A percentile compares a stretch with the other conserved stretches of the same genome.
phyloP scores from a whole-genome alignment of 2,113 vertebrate genomes.

The Puffinus mauretanicus region DNA sequence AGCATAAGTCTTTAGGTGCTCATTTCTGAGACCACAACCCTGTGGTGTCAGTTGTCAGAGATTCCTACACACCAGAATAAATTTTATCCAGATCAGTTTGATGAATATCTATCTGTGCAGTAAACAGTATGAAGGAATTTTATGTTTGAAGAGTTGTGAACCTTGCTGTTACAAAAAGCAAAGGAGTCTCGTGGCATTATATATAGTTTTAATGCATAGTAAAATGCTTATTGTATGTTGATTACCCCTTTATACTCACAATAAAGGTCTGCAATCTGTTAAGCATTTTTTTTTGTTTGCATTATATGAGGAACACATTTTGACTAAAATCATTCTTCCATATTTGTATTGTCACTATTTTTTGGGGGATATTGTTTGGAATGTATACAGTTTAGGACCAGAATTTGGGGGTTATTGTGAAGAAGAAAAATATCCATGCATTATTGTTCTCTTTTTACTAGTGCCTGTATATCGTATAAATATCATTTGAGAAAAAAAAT shows the following conservation, averaged over 20 bases:
- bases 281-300: conserved; percentile 40
- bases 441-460: neutral
- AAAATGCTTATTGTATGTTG: conserved; percentile 67
- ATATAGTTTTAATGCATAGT: conserved; percentile 65
- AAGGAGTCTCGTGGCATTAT: conserved; percentile 56
- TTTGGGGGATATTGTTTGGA: neutral
- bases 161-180: conserved; percentile 55
- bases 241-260: conserved; percentile 65
- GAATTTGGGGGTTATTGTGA: neutral
- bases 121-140: conserved; percentile 33
- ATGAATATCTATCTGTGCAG: neutral
- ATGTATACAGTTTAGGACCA: neutral
- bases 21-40: conserved; percentile 11
- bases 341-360: conserved; percentile 28
- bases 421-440: neutral
- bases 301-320: conserved; percentile 34
- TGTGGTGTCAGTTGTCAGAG: neutral
- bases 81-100: conserved; percentile 2
- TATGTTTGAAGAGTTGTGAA: conserved; percentile 38
- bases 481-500: neutral
- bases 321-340: conserved; percentile 40
- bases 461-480: neutral
- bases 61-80: neutral
- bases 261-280: conserved; percentile 72
- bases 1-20: neutral